These are phyloP conservation scores for Ochropleura leucogaster DNA, from an alignment of 2,888 invertebrate genomes.

Conservation along the genomic window DNA sequence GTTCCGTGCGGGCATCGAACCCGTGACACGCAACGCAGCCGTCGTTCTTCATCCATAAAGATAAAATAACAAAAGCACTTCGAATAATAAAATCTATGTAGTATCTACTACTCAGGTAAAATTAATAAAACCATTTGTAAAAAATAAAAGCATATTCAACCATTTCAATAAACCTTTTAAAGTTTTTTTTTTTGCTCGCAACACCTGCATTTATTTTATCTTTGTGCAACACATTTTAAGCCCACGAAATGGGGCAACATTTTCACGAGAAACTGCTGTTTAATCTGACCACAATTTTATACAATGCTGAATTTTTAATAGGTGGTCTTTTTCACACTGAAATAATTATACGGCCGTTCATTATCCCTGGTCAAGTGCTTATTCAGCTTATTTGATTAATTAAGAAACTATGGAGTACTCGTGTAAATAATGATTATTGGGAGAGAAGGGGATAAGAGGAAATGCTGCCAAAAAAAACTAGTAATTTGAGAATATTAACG, in stretches of 20 bases:
- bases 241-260: slow-evolving; percentile 6
- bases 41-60: not conserved
- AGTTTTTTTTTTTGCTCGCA: not conserved
- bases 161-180: not conserved
- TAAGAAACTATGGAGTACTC: not conserved
- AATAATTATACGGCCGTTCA: not conserved
- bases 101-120: too few species aligned
- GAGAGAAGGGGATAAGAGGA: not conserved
- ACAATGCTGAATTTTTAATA: slow-evolving; percentile 9
- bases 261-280: slow-evolving; percentile 12
- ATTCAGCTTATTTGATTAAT: not conserved
- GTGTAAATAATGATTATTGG: not conserved
- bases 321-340: not conserved
- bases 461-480: too few species aligned
- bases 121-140: not conserved
- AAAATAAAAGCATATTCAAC: slow-evolving; percentile 3
- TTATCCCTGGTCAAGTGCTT: not conserved
- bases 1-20: too few species aligned
- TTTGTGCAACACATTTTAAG: slow-evolving; percentile 24
- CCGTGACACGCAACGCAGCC: too few species aligned
- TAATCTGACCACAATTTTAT: slow-evolving; percentile 14
- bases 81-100: not conserved
- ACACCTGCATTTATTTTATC: slow-evolving; percentile 21
- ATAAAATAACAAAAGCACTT: not conserved
- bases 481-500: too few species aligned